Base-by-base conservation (phyloP, 2,113 vertebrate species). In the Dicerorhinus sumatrensis region DNA sequence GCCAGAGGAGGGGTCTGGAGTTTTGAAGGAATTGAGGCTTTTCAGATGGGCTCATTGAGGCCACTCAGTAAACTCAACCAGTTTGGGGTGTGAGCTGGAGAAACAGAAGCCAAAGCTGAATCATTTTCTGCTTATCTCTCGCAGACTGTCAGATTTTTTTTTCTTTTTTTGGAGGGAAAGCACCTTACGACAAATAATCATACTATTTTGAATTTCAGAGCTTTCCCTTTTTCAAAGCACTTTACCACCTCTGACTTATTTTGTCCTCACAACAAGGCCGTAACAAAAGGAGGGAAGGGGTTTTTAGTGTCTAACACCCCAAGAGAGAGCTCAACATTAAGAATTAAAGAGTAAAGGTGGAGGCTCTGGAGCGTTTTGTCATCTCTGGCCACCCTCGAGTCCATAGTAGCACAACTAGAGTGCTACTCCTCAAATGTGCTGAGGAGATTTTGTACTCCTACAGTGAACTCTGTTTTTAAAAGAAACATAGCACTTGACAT, bases 151-250 rank as follows among this genome's bases (percentile, higher is more conserved):
- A 96, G 90, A 81, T 91, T 92, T 95, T 89, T 93, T 65, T 76
- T 69, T 91, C 65, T 95, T 79, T 92, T 70, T 62, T 95, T 72
- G 87, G 72, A 98, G 97, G 97, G 98, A 98, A 98, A 98, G 96
- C 97, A 98, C 98, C 98, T 98, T 94, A 82, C 84, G 16, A 89
- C 95, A 98, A 96, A 97, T 91, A 98, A 93, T 94, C 85, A 97
- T 87, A 98, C 98, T 97, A 95, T 88, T 97, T 98, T 97, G 97
- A 97, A 97, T 98, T 97, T 97, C 97, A 82, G 95, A 95, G 96
- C 97, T 98, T 98, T 98, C 97, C 97, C 97, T 98, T 98, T 97
- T 96, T 97, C 95, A 87, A 87, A 96, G 94, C 65, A 33, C 70
- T 91, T 89, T 72, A 91, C 90, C 82, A 39, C 81, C 25, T 94